Base-by-base conservation (phyloP, 2,113 vertebrate species). In the Lagopus muta region DNA sequence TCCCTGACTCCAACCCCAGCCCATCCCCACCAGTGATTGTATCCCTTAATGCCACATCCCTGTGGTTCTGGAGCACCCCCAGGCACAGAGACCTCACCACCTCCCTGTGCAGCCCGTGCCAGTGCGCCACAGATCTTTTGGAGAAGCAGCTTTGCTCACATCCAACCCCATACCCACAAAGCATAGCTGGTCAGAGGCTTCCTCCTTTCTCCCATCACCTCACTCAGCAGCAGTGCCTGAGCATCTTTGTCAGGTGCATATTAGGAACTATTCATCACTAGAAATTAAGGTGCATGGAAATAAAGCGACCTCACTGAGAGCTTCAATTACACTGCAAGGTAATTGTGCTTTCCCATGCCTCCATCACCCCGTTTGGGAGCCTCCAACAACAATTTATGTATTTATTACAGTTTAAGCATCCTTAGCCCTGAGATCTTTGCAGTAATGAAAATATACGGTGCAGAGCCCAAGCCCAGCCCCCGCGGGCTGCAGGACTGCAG, bases 381-480 rank as follows among this genome's bases (percentile, higher is more conserved):
- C 86, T 90, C 89, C 93, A 91, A 90, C 66, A 74, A 69, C 92
- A 92, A 89, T 90, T 95, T 94, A 84, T 90, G 76, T 92, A 93
- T 94, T 96, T 96, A 93, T 96, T 94, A 93, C 77, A 60, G 66
- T 95, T 94, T 93, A 96, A 93, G 83, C 38, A 82, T 76, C 90
- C 90, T 85, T 82, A 84, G 76, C 86, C 83, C 86, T 71, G 82
- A 93, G 88, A 70, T 90, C 90, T 92, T 94, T 71, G 48, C 86
- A 65, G 83, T 90, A 90, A 96, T 95, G 90, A 95, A 94, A 94
- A 96, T 89, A 90, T 57, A 96, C 81, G 76, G 81, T 0, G 0
- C 48, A 25, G 76, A 95, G 3, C 21, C 52, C 43, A 32, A 74
- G 11, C 57, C 20, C 43, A 0, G 83, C 27, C 48, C 8, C 2